Evolutionary conservation across 1,140 invertebrate species (phyloP).

Genomic region (Chrysomallon squamiferum): DNA sequence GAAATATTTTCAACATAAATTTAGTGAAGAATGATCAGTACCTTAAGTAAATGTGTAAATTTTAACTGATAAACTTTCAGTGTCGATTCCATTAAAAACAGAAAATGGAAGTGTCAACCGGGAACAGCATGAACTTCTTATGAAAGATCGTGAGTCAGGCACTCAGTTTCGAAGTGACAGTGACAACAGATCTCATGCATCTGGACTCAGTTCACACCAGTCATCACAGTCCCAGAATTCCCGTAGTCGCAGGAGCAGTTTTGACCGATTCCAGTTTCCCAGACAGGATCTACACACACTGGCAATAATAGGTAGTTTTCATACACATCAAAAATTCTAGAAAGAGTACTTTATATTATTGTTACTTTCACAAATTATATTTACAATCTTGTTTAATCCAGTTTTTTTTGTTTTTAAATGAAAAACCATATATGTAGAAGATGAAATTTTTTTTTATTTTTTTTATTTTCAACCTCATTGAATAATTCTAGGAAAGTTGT

Average conservation of each 20-base stretch:
- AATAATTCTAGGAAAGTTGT: too few relatives aligned
- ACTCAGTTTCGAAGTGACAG: constrained; percentile 71
- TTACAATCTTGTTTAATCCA: background rate
- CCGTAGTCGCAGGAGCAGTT: constrained; percentile 68
- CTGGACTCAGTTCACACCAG: constrained; percentile 61
- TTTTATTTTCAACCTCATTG: too few relatives aligned
- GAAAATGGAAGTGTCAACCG: constrained; percentile 70
- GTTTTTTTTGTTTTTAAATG: background rate
- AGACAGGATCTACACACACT: constrained; percentile 78
- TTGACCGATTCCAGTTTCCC: constrained; percentile 78
- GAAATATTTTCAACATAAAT: too few relatives aligned
- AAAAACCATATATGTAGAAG: background rate
- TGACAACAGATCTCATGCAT: constrained; percentile 76
- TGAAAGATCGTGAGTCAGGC: constrained; percentile 52
- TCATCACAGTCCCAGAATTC: constrained; percentile 66
- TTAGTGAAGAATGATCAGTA: too few relatives aligned
- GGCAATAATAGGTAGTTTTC: constrained; percentile 79
- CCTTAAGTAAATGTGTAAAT: constrained; percentile 20
- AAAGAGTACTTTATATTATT: too few relatives aligned
- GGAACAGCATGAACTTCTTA: constrained; percentile 60
- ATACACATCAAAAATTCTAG: too few relatives aligned
- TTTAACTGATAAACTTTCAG: background rate
- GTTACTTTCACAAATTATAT: background rate
- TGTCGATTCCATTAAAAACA: constrained; percentile 24
- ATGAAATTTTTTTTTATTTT: too few relatives aligned